Evolutionary conservation across 2,888 invertebrate genomes (phyloP), one percentile per base, ranked within the genome.

Genomic region (Theristus sp.): DNA sequence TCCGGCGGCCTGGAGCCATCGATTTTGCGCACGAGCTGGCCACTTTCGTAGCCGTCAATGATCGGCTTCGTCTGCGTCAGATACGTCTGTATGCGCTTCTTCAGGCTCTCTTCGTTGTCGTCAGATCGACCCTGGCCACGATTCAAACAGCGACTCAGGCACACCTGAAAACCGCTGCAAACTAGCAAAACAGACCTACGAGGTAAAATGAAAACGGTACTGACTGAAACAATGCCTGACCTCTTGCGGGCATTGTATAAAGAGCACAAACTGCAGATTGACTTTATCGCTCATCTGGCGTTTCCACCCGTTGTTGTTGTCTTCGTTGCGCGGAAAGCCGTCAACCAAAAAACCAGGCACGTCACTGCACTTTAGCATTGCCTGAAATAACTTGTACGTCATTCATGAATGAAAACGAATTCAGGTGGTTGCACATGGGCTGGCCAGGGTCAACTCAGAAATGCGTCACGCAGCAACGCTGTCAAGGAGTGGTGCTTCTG

Each of bases 241-340:
- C 65, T 89, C 83, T 67, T 84, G 82, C 1, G 83, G 81, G 72
- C 96, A 94, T 65, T 93, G 87, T 69, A 98, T 87, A 74, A 89
- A 91, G 29, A 99, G 77, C 1, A 96, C 88, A 60, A 88, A 90
- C 64, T 85, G 81, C 22, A 96, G 80, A 47, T 64, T 56, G 62
- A 20, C 64, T 75, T 90, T 90, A 28, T 84, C 84, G 0, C 82
- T 78, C 87, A 98, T 90, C 64, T 79, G 79, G 67, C 74, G 74
- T 52, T 84, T 82, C 98, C 98, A 99, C 10, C 98, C 98, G 58
- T 89, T 85, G 64, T 96, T 77, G 75, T 99, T 99, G 75, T 98
- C 85, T 74, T 89, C 82, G 76, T 98, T 99, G 28, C 98, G 82
- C 22, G 98, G 98, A 75, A 99, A 99, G 1, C 99, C 99, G 76